These are phyloP conservation scores for Thamnophis sirtalis DNA, from an alignment of 2,113 vertebrate species.

Conservation along the genomic window DNA sequence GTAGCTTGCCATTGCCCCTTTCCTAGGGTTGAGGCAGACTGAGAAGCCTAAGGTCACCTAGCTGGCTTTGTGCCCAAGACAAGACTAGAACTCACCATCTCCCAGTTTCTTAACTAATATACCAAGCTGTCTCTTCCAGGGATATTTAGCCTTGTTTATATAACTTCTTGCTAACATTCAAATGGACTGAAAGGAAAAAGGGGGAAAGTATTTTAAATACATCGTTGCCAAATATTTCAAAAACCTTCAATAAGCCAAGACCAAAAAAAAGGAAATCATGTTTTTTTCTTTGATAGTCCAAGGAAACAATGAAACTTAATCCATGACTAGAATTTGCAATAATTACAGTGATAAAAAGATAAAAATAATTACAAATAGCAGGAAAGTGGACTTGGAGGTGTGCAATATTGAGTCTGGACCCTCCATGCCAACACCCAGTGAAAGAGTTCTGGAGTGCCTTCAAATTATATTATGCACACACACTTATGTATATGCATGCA, in stretches of 20 bases:
- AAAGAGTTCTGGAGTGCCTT: constrained; percentile 34
- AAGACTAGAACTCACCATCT: neutral
- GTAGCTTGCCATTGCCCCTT: neutral
- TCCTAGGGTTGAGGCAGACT: neutral
- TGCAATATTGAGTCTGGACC: constrained; percentile 16
- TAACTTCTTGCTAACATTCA: neutral
- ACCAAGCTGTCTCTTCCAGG: neutral
- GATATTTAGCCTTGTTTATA: neutral
- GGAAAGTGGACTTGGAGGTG: constrained; percentile 34
- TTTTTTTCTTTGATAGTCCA: neutral
- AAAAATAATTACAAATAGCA: constrained; percentile 37
- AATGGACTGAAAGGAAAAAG: neutral
- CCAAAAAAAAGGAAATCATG: neutral
- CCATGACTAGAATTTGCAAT: constrained; percentile 45
- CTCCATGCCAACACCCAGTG: constrained; percentile 40
- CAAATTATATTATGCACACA: constrained; percentile 16
- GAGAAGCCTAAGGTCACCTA: neutral
- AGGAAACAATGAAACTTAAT: constrained; percentile 33
- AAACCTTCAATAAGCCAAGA: neutral
- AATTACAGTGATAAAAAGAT: constrained; percentile 42
- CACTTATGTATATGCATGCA: neutral
- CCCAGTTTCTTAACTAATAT: neutral
- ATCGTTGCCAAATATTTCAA: neutral
- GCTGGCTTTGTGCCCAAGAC: neutral
- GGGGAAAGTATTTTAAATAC: too few species aligned